Evolutionary conservation across 2,113 vertebrate species (phyloP), one percentile per base, ranked within the genome.

Genomic region (Andinoacara biseriatus): DNA sequence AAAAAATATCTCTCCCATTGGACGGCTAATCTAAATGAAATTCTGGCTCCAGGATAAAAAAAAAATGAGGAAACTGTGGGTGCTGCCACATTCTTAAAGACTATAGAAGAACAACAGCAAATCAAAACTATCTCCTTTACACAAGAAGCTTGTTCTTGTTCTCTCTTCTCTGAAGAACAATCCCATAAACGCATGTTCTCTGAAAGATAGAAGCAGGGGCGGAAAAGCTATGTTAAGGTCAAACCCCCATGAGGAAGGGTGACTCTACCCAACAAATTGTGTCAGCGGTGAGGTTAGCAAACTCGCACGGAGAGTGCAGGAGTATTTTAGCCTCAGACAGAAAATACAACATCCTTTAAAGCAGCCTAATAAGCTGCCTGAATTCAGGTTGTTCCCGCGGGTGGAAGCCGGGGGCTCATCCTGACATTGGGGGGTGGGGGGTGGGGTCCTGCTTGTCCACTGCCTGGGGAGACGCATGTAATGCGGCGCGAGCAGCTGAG

Each of bases 401-500:
- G 84, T 76, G 80, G 86, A 86, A 67, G 76, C 43, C 54, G 15
- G 85, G 85, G 88, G 59, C 81, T 82, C 59, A 59, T 87, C 87
- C 88, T 92, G 88, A 81, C 78, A 60, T 31, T 26, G 26, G 26
- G 2, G 26, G 11, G 40, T 58, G 46, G 80, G 81, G 82, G 69
- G 65, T 60, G 35, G 15, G 88, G 87, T 72, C 77, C 89, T 93
- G 86, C 67, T 87, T 72, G 84, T 95, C 91, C 79, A 60, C 62
- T 82, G 88, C 88, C 89, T 80, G 84, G 80, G 79, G 87, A 90
- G 90, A 78, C 18, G 67, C 82, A 81, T 79, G 87, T 80, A 87
- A 90, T 77, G 75, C 85, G 61, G 69, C 60, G 17, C 20, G 76
- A 84, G 91, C 94, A 96, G 94, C 95, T 95, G 95, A 95, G 87